These are phyloP conservation scores for Artibeus jamaicensis DNA, from an alignment of 2,797 vertebrate genomes.

Conservation along the genomic window DNA sequence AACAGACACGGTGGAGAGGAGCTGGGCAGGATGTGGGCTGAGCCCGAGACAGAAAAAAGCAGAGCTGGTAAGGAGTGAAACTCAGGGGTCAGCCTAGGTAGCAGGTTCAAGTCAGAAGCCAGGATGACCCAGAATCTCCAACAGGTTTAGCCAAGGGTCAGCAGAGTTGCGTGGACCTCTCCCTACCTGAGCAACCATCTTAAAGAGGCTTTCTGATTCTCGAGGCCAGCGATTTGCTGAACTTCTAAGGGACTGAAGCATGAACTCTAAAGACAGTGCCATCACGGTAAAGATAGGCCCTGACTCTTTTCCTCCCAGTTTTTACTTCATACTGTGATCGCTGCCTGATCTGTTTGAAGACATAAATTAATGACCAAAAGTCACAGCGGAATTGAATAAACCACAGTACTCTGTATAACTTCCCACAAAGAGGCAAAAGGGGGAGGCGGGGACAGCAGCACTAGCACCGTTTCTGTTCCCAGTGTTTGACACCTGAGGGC, in stretches of 20 bases:
- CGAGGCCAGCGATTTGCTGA: neutral
- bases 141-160: neutral
- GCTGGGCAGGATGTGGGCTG: neutral
- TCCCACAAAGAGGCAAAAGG: neutral
- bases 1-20: neutral
- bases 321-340: constrained; percentile 5
- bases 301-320: neutral
- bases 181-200: neutral
- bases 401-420: neutral
- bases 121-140: neutral
- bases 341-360: neutral
- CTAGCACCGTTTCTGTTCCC: neutral
- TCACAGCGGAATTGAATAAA: neutral
- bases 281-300: neutral
- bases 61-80: neutral
- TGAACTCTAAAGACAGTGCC: neutral
- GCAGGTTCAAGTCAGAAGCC: neutral
- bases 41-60: neutral
- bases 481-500: neutral
- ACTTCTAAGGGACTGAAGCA: neutral
- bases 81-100: neutral
- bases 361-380: neutral
- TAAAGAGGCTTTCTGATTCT: neutral
- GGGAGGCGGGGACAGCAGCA: neutral
- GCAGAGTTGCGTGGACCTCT: neutral